phyloP scores from a whole-genome alignment of 2,113 vertebrate genomes.

The Melanotaenia duboulayi region DNA sequence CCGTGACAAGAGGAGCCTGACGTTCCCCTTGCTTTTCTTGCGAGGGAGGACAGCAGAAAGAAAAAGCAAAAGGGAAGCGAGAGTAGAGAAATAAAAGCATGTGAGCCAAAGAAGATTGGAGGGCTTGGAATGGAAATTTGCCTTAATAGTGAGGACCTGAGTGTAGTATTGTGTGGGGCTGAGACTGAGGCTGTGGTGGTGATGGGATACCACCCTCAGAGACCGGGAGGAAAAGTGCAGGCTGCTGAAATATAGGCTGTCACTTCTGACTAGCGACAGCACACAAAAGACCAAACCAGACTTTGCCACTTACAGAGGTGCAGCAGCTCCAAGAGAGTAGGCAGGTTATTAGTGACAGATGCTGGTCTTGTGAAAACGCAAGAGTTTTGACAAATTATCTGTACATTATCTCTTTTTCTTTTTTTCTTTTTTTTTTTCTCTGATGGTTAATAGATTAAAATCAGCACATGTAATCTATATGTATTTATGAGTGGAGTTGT shows the following conservation, averaged over 20 bases:
- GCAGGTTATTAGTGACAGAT: conserved; percentile 22
- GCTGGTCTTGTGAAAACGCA: conserved; percentile 7
- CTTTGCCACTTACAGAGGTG: conserved; percentile 43
- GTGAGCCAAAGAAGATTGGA: conserved; percentile 70
- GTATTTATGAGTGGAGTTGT: conserved; percentile 22
- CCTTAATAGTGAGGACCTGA: conserved; percentile 71
- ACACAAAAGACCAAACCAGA: conserved; percentile 64
- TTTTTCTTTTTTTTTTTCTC: background rate
- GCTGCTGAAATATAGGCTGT: conserved; percentile 75
- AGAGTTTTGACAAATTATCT: conserved; percentile 20
- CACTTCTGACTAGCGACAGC: conserved; percentile 67
- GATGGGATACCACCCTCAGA: conserved; percentile 81
- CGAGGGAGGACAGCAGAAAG: conserved; percentile 65
- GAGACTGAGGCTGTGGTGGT: conserved; percentile 53
- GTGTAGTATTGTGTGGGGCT: conserved; percentile 66
- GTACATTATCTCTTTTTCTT: background rate
- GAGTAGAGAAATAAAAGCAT: conserved; percentile 67
- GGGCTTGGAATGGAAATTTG: conserved; percentile 77
- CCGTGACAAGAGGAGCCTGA: conserved; percentile 85
- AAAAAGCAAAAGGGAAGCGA: conserved; percentile 48
- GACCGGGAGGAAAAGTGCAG: conserved; percentile 72
- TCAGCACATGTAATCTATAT: conserved; percentile 13
- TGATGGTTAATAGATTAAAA: conserved; percentile 16
- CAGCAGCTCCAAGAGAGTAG: conserved; percentile 33
- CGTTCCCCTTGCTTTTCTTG: conserved; percentile 59